phyloP scores from a whole-genome alignment of 2,113 vertebrate species.

The Corythornis madagascariensis region DNA sequence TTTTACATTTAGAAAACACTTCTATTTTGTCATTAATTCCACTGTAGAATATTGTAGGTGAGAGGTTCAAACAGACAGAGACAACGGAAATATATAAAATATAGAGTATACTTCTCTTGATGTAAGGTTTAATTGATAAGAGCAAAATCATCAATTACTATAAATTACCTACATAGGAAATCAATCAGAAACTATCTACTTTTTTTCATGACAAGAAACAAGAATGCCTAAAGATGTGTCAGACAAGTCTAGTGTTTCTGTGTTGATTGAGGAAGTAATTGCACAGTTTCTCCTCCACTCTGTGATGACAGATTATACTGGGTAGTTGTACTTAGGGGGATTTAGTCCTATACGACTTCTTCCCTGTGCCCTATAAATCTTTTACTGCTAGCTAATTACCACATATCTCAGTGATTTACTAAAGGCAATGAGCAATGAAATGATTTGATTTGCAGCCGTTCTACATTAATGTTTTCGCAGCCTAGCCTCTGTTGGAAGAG shows the following conservation, averaged over 20 bases:
- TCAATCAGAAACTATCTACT: not conserved
- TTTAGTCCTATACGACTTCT: conserved; percentile 1
- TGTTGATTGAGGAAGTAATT: not conserved
- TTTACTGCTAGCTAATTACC: conserved; percentile 2
- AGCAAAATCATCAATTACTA: not conserved
- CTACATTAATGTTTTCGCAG: not conserved
- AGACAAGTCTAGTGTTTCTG: not conserved
- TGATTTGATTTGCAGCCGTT: conserved; percentile 29
- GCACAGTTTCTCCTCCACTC: not conserved
- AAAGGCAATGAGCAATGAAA: not conserved
- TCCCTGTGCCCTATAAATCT: conserved; percentile 10
- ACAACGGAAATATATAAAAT: not conserved
- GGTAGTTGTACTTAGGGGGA: not conserved
- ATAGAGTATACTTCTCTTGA: not conserved
- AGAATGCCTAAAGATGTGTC: not conserved
- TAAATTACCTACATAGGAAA: not conserved
- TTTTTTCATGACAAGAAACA: not conserved
- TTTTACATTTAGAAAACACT: not conserved
- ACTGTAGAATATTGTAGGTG: not conserved
- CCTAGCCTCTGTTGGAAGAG: not conserved
- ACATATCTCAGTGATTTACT: conserved; percentile 14
- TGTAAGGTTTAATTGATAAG: not conserved
- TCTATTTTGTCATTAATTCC: not conserved
- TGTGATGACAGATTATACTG: not conserved
- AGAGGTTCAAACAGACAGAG: not conserved